phyloP scores from a whole-genome alignment of 2,113 vertebrate species.

The Orcinus orca region DNA sequence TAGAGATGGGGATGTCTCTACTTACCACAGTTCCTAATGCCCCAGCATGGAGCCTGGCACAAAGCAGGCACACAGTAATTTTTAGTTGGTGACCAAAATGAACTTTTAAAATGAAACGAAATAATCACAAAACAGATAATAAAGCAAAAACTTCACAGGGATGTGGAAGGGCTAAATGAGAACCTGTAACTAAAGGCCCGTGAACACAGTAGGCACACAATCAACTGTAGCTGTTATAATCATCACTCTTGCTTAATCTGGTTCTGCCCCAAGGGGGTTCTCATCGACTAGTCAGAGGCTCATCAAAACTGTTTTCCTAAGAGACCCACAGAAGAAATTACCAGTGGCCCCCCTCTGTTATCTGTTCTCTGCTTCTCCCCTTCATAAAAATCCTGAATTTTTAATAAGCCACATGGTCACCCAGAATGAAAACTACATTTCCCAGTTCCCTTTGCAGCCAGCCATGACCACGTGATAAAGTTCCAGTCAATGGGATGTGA shows the following conservation, averaged over 20 bases:
- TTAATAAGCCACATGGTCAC: neutral
- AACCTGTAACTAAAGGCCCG: neutral
- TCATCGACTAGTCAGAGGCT: neutral
- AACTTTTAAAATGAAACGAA: neutral
- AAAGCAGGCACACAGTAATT: neutral
- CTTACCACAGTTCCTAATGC: neutral
- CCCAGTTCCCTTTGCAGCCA: neutral
- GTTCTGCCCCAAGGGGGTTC: neutral
- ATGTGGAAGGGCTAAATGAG: neutral
- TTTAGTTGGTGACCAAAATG: neutral
- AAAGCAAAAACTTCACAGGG: neutral
- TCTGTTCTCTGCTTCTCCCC: neutral
- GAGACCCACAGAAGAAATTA: neutral
- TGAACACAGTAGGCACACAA: neutral
- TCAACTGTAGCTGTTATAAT: neutral
- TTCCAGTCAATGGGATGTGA: neutral
- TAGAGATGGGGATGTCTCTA: neutral
- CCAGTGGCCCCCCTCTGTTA: neutral
- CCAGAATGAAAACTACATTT: slow-evolving; percentile 27
- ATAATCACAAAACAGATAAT: neutral
- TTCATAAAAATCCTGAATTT: neutral
- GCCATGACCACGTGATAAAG: neutral
- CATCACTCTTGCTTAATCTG: neutral
- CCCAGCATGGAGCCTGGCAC: no score
- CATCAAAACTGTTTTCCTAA: neutral